These are phyloP conservation scores for Ashinkailepas kermadecensis DNA, from an alignment of 2,888 invertebrate species.

Conservation along the genomic window DNA sequence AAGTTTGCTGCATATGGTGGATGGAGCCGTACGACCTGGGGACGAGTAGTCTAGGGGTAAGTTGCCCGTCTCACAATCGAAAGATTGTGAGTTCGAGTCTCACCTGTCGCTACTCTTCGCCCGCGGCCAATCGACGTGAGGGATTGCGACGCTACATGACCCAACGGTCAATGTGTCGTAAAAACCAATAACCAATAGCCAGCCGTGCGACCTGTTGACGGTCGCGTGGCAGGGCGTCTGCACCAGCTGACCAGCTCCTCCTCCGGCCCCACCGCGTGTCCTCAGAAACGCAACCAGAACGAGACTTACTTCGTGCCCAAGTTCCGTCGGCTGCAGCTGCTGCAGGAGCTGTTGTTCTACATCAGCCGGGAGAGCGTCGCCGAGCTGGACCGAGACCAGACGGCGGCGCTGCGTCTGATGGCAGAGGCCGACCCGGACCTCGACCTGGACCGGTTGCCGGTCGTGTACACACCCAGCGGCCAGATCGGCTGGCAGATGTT, in stretches of 20 bases:
- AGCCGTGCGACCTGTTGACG: too few species aligned
- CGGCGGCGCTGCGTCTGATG: slow-evolving; percentile 33
- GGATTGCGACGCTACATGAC: too few species aligned
- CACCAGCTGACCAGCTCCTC: not conserved
- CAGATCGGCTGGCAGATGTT: slow-evolving; percentile 27
- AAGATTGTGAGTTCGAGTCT: too few species aligned
- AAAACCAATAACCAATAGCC: too few species aligned
- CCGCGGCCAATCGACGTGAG: too few species aligned
- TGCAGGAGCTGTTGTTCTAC: slow-evolving; percentile 64
- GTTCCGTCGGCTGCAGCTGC: slow-evolving; percentile 55
- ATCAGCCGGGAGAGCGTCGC: slow-evolving; percentile 54
- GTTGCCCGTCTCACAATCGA: too few species aligned
- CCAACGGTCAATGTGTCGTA: too few species aligned
- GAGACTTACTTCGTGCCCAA: slow-evolving; percentile 48
- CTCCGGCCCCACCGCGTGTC: not conserved
- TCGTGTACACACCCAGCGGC: slow-evolving; percentile 41
- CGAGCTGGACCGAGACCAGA: slow-evolving; percentile 36
- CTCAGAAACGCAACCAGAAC: not conserved
- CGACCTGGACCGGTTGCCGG: slow-evolving; percentile 44
- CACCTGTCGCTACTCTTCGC: too few species aligned
- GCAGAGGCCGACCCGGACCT: slow-evolving; percentile 41
- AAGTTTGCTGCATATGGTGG: too few species aligned
- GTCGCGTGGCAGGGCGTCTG: too few species aligned
- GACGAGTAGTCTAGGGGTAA: too few species aligned
- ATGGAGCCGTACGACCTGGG: too few species aligned